Percentiles rank a stretch among this genome's conserved stretches.
Conservation (phyloP, 2,888 invertebrate genomes). For the Lochmaea capreae region DNA sequence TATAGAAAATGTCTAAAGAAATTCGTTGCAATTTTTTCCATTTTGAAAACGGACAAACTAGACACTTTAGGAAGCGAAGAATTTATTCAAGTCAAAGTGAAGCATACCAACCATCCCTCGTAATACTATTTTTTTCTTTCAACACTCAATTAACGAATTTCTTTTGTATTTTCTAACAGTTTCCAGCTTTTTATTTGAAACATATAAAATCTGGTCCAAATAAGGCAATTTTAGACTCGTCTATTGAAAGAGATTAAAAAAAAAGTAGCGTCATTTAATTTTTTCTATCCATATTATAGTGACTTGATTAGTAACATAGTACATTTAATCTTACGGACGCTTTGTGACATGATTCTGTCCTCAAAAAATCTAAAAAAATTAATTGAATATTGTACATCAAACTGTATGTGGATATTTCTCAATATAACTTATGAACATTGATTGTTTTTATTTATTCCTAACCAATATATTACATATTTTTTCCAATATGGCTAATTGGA, state of each 20-base stretch:
- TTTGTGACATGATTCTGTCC: constrained; percentile 53
- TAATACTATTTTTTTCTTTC: background rate
- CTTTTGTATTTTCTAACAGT: background rate
- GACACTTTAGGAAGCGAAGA: background rate
- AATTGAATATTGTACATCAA: constrained; percentile 51
- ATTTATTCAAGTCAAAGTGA: background rate
- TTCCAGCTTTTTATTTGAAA: no score
- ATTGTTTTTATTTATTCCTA: background rate
- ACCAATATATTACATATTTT: background rate
- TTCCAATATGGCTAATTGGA: no score
- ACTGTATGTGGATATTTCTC: constrained; percentile 55
- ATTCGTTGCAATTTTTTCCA: no score
- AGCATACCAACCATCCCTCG: background rate
- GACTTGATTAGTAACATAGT: constrained; percentile 41
- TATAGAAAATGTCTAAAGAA: no score
- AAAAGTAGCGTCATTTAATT: constrained; percentile 7
- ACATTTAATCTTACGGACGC: constrained; percentile 52
- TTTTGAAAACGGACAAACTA: no score
- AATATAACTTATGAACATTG: constrained; percentile 49
- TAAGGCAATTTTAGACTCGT: background rate
- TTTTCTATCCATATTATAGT: constrained; percentile 43
- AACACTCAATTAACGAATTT: background rate
- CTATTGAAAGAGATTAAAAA: background rate
- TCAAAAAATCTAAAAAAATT: constrained; percentile 41
- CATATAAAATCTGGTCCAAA: background rate